Evolutionary conservation across 2,113 vertebrate species (phyloP).

Genomic region (Cacatua alba): DNA sequence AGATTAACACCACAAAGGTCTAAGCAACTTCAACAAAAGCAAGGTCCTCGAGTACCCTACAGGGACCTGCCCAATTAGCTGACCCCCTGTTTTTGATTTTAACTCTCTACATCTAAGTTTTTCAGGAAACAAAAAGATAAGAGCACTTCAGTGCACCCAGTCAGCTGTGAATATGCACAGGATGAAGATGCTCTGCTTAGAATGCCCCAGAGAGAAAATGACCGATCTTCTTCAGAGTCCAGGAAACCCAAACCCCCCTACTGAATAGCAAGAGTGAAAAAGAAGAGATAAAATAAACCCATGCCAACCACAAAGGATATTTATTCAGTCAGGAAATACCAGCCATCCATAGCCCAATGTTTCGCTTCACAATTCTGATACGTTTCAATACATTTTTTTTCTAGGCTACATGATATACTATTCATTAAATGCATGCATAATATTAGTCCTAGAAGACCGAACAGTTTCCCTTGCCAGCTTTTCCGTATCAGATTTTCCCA

Average conservation of each 20-base stretch:
- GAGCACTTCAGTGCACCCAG: not conserved
- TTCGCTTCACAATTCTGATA: not conserved
- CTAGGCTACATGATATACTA: not conserved
- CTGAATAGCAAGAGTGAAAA: not conserved
- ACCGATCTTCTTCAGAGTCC: not conserved
- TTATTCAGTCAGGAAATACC: not conserved
- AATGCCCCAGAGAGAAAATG: conserved; percentile 16
- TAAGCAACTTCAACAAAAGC: conserved; percentile 5
- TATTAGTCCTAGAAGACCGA: not conserved
- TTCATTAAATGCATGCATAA: not conserved
- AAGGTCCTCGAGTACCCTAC: not conserved
- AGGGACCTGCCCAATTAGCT: not conserved
- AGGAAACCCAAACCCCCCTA: not conserved
- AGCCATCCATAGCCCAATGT: not conserved
- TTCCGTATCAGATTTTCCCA: not conserved
- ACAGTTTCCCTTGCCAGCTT: not conserved
- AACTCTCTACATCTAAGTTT: not conserved
- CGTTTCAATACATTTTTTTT: not conserved
- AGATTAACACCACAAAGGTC: not conserved
- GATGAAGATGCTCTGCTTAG: not conserved
- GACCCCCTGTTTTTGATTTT: conserved; percentile 11
- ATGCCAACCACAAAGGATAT: not conserved
- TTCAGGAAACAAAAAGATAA: not conserved
- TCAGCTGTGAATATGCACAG: conserved; percentile 19
- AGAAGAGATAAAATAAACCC: conserved; percentile 6